phyloP scores from a whole-genome alignment of 2,888 invertebrate species.

The Physocephala rufipes region DNA sequence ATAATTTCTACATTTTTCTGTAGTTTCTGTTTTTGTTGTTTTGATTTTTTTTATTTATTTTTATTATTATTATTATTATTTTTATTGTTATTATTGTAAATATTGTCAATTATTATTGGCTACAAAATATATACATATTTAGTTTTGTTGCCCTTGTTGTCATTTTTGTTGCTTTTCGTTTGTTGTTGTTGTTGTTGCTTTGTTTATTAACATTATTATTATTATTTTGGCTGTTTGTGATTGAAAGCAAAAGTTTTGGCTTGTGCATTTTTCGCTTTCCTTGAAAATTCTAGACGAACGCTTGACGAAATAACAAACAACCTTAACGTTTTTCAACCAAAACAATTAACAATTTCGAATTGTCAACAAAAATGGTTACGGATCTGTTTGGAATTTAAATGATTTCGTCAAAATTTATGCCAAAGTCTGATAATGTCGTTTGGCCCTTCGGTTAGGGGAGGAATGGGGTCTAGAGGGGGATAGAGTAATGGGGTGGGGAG shows the following conservation, averaged over 20 bases:
- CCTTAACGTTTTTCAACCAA: slow-evolving; percentile 50
- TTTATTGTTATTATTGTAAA: slow-evolving; percentile 16
- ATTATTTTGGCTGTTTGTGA: slow-evolving; percentile 27
- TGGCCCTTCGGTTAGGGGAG: background rate
- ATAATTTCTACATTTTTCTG: no score
- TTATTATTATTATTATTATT: slow-evolving; percentile 36
- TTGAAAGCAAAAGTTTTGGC: slow-evolving; percentile 52
- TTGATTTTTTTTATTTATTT: slow-evolving; percentile 37
- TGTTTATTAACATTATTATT: no score
- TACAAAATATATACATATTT: slow-evolving; percentile 51
- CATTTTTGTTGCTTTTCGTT: background rate
- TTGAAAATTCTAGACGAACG: slow-evolving; percentile 35
- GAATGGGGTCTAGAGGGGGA: background rate
- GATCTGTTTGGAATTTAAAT: slow-evolving; percentile 33
- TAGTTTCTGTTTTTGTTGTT: slow-evolving; percentile 21
- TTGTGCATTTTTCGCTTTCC: slow-evolving; percentile 30
- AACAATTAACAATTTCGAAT: slow-evolving; percentile 36
- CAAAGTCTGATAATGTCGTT: background rate
- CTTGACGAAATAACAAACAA: slow-evolving; percentile 19
- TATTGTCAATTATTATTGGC: slow-evolving; percentile 46
- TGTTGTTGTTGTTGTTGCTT: background rate
- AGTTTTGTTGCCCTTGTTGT: slow-evolving; percentile 30
- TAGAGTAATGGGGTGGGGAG: background rate
- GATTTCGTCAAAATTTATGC: background rate
- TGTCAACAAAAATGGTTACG: slow-evolving; percentile 41